Conservation (phyloP, 2,888 invertebrate species). For the Gibbula magus region DNA sequence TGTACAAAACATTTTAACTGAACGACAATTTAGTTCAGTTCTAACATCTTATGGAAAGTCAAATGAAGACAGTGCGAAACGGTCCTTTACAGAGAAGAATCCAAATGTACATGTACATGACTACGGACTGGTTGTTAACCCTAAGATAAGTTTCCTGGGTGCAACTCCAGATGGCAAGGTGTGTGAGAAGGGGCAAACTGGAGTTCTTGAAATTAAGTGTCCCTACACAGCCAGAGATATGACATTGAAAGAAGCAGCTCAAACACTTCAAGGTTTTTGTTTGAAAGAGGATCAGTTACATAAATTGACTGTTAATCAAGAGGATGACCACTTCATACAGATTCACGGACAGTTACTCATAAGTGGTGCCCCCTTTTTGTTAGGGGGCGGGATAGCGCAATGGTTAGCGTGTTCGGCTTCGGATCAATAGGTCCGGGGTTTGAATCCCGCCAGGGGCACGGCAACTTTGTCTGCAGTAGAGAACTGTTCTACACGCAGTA, state of each 20-base stretch:
- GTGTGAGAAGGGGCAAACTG: constrained; percentile 33
- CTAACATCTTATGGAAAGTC: no score
- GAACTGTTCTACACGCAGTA: no score
- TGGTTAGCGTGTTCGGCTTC: no score
- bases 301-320: not conserved
- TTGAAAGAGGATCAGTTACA: not conserved
- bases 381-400: no score
- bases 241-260: constrained; percentile 28
- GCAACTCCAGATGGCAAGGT: constrained; percentile 40
- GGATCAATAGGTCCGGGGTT: no score
- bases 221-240: constrained; percentile 37
- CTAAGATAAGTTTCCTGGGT: constrained; percentile 36
- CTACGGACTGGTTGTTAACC: constrained; percentile 37
- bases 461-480: no score
- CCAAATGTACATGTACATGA: constrained; percentile 32
- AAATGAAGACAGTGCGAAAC: no score
- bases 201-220: constrained; percentile 40
- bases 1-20: no score
- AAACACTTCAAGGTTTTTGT: constrained; percentile 22
- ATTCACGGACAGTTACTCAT: constrained; percentile 39
- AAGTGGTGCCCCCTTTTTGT: constrained; percentile 35
- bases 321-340: constrained; percentile 35
- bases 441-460: no score
- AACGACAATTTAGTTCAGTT: no score
- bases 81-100: not conserved